A percentile compares a stretch with the other conserved stretches of the same genome.
Evolutionary conservation across 2,888 invertebrate genomes (phyloP).

Genomic region (Falcaria lacertinaria): DNA sequence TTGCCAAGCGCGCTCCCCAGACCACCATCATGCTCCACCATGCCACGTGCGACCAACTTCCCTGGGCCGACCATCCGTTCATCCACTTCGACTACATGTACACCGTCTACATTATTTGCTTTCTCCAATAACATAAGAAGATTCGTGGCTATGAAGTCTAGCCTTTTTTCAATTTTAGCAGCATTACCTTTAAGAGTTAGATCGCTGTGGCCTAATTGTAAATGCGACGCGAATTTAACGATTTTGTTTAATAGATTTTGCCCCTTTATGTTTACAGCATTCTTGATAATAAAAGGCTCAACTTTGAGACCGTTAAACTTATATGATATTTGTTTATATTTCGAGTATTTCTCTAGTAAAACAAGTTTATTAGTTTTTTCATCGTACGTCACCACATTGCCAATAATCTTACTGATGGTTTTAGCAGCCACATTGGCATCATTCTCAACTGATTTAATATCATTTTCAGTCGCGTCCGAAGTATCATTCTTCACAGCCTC

Average conservation of each 20-base stretch:
- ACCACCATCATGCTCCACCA: conserved; percentile 26
- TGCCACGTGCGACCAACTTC: conserved; percentile 21
- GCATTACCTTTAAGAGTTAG: conserved; percentile 17
- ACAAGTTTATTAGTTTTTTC: conserved; percentile 11
- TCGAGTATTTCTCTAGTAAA: conserved; percentile 15
- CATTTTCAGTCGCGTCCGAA: background rate
- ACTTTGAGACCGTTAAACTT: conserved; percentile 20
- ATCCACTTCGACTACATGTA: conserved; percentile 10
- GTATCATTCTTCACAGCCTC: conserved; percentile 18
- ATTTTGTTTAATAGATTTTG: conserved; percentile 15
- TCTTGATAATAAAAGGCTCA: conserved; percentile 14
- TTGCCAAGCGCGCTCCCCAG: conserved; percentile 40
- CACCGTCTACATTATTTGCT: conserved; percentile 11
- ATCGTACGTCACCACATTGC: conserved; percentile 19
- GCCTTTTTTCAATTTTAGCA: conserved; percentile 13
- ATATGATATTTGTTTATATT: conserved; percentile 13
- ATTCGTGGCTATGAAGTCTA: conserved; percentile 14
- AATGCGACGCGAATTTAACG: conserved; percentile 25
- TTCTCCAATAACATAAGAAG: conserved; percentile 4
- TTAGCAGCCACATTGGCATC: conserved; percentile 17
- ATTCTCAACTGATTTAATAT: conserved; percentile 12
- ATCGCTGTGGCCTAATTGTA: conserved; percentile 32
- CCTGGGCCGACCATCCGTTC: conserved; percentile 21
- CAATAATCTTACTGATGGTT: conserved; percentile 27
- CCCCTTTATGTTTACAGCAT: conserved; percentile 21